Percentiles rank a stretch among this genome's conserved stretches.
These are phyloP conservation scores for Irena cyanogastra DNA, from an alignment of 2,113 vertebrate genomes.

Conservation along the genomic window DNA sequence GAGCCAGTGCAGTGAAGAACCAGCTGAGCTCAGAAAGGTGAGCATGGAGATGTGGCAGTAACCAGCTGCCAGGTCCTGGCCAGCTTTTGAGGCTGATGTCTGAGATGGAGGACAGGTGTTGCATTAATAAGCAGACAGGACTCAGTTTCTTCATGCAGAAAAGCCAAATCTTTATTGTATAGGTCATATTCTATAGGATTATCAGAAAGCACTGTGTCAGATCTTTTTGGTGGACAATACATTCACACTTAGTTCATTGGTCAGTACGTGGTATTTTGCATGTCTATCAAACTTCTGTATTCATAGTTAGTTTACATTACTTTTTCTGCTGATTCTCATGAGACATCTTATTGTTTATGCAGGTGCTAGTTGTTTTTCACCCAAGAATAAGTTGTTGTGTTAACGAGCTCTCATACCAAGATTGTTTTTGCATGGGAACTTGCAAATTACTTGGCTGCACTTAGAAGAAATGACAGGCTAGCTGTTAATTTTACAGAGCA, in stretches of 20 bases:
- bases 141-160: neutral
- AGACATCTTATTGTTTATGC: neutral
- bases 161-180: neutral
- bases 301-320: neutral
- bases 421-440: neutral
- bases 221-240: neutral
- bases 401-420: neutral
- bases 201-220: neutral
- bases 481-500: neutral
- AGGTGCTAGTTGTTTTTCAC: neutral
- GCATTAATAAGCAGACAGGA: neutral
- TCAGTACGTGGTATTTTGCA: neutral
- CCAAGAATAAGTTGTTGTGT: neutral
- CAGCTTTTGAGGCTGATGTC: accelerated
- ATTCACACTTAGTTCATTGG: neutral
- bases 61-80: neutral
- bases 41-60: neutral
- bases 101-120: neutral
- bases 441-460: neutral
- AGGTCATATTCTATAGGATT: neutral
- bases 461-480: neutral
- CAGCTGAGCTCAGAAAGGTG: neutral
- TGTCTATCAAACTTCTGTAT: neutral
- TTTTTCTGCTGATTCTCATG: neutral
- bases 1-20: neutral